Evolutionary conservation across 2,113 vertebrate genomes (phyloP).

Genomic region (Hemiscyllium ocellatum): DNA sequence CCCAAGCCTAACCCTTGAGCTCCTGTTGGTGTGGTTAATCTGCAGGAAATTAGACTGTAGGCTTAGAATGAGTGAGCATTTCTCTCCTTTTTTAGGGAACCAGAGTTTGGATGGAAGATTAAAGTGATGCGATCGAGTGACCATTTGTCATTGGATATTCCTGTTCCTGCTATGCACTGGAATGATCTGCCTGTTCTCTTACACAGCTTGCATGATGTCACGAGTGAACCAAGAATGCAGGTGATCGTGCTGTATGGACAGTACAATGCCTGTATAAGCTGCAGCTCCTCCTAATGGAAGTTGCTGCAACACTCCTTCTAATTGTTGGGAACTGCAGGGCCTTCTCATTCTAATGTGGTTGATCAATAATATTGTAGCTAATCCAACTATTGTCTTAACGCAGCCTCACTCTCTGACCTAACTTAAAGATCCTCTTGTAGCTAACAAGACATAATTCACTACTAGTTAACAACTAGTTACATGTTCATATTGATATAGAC

Average conservation of each 20-base stretch:
- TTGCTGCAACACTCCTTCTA: too few relatives aligned
- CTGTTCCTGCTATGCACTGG: not conserved
- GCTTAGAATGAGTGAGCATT: not conserved
- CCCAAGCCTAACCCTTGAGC: not conserved
- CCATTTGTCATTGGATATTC: not conserved
- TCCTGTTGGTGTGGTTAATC: not conserved
- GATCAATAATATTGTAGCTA: too few relatives aligned
- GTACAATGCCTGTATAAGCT: too few relatives aligned
- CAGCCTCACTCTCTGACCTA: too few relatives aligned
- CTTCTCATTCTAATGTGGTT: too few relatives aligned
- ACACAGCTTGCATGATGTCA: not conserved
- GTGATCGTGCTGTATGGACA: not conserved
- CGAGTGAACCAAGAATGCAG: not conserved
- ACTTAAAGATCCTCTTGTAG: too few relatives aligned
- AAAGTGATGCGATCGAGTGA: not conserved
- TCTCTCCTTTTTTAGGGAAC: not conserved
- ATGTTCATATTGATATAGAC: too few relatives aligned
- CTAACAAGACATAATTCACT: too few relatives aligned
- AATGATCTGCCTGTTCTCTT: not conserved
- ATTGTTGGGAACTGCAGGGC: too few relatives aligned
- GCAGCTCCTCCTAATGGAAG: too few relatives aligned
- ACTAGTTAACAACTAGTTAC: too few relatives aligned
- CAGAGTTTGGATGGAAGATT: not conserved
- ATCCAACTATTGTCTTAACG: too few relatives aligned
- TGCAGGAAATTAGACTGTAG: not conserved